phyloP scores from a whole-genome alignment of 2,113 vertebrate species.

The Caranx ignobilis region DNA sequence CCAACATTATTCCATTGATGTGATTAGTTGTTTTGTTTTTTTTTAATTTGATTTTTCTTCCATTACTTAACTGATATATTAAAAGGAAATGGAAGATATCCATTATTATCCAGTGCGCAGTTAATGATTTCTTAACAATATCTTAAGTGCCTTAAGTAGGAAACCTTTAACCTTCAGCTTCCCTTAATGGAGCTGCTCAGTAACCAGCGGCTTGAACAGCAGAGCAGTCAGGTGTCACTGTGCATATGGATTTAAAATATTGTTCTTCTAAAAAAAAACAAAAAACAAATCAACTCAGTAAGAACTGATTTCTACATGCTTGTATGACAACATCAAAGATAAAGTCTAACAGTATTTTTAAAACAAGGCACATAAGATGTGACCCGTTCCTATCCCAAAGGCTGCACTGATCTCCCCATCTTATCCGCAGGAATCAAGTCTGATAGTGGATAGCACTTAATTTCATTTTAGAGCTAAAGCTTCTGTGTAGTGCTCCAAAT shows the following conservation, averaged over 20 bases:
- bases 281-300: neutral
- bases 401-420: conserved; percentile 8
- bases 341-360: neutral
- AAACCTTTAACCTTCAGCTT: conserved; percentile 15
- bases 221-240: conserved; percentile 9
- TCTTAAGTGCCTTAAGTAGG: conserved; percentile 61
- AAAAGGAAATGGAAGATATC: neutral
- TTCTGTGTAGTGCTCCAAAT: neutral
- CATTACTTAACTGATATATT: neutral
- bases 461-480: neutral
- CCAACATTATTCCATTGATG: neutral
- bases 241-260: neutral
- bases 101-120: neutral
- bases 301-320: neutral
- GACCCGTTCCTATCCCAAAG: neutral
- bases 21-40: neutral
- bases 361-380: neutral
- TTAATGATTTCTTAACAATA: neutral
- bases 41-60: neutral
- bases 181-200: conserved; percentile 7
- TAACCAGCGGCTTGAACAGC: conserved; percentile 22
- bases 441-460: neutral
- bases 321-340: neutral
- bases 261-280: neutral
- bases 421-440: conserved; percentile 3